These are phyloP conservation scores for Balearica regulorum DNA, from an alignment of 2,797 vertebrate genomes.

Conservation along the genomic window DNA sequence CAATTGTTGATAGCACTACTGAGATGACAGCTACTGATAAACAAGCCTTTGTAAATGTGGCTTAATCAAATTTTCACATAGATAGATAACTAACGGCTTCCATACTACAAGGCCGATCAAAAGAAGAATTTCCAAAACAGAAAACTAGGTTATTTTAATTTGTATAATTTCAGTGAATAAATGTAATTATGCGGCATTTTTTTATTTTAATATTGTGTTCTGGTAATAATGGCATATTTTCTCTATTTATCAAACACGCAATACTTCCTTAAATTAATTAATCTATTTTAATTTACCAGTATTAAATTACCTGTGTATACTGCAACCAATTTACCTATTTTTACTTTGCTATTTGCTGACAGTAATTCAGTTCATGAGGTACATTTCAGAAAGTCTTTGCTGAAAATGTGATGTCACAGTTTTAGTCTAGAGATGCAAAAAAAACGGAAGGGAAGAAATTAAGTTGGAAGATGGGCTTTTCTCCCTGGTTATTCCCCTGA, in stretches of 20 bases:
- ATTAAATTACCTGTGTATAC: not conserved
- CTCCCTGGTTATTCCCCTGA: rapidly evolving
- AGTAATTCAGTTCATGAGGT: not conserved
- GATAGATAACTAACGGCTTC: not conserved
- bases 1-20: not conserved
- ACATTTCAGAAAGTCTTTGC: not conserved
- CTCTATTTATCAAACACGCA: not conserved
- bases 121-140: not conserved
- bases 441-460: not conserved
- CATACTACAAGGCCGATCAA: not conserved
- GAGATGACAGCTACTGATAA: not conserved
- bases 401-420: not conserved
- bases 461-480: not conserved
- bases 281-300: not conserved
- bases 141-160: not conserved
- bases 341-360: not conserved
- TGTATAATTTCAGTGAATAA: not conserved
- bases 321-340: not conserved
- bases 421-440: not conserved
- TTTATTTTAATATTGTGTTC: not conserved
- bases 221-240: not conserved
- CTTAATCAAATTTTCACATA: not conserved
- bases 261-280: not conserved
- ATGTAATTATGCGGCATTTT: not conserved
- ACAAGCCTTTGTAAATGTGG: not conserved